phyloP scores from a whole-genome alignment of 2,888 invertebrate species.

The Lordiphosa fenestrarum region DNA sequence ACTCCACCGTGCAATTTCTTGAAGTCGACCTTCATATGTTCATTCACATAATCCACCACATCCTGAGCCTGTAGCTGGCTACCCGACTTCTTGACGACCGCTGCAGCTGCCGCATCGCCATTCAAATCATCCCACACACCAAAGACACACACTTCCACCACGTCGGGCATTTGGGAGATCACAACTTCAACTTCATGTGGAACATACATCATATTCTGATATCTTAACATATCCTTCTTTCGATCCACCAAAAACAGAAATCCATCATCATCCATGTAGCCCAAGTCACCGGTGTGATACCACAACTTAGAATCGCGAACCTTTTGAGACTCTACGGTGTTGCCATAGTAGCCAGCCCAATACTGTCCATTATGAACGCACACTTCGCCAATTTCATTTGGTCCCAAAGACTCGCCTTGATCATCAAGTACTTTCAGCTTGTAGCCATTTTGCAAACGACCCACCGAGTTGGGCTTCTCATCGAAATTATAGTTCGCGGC shows the following conservation, averaged over 20 bases:
- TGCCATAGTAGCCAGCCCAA: conserved; percentile 69
- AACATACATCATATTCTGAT: conserved; percentile 53
- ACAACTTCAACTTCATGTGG: conserved; percentile 39
- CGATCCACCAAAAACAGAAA: conserved; percentile 59
- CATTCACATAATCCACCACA: conserved; percentile 38
- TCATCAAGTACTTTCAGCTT: conserved; percentile 62
- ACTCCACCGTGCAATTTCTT: conserved; percentile 52
- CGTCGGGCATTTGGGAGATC: conserved; percentile 52
- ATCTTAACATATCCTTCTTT: conserved; percentile 70
- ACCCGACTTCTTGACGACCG: conserved; percentile 41
- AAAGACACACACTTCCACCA: conserved; percentile 64
- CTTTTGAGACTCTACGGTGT: conserved; percentile 13
- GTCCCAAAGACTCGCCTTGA: conserved; percentile 37
- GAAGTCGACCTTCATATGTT: conserved; percentile 26
- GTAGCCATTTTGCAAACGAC: conserved; percentile 35
- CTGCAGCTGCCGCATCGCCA: conserved; percentile 63
- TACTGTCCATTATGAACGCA: conserved; percentile 32
- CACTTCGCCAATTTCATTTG: conserved; percentile 65
- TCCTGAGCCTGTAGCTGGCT: conserved; percentile 27
- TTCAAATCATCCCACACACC: conserved; percentile 49
- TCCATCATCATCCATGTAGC: conserved; percentile 67
- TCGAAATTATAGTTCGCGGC: conserved; percentile 24
- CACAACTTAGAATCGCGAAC: conserved; percentile 57
- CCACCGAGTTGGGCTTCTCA: conserved; percentile 51
- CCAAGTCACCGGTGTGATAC: conserved; percentile 73